A percentile compares a stretch with the other conserved stretches of the same genome.
These are phyloP conservation scores for Idaea biselata DNA, from an alignment of 2,888 invertebrate genomes.

Conservation along the genomic window DNA sequence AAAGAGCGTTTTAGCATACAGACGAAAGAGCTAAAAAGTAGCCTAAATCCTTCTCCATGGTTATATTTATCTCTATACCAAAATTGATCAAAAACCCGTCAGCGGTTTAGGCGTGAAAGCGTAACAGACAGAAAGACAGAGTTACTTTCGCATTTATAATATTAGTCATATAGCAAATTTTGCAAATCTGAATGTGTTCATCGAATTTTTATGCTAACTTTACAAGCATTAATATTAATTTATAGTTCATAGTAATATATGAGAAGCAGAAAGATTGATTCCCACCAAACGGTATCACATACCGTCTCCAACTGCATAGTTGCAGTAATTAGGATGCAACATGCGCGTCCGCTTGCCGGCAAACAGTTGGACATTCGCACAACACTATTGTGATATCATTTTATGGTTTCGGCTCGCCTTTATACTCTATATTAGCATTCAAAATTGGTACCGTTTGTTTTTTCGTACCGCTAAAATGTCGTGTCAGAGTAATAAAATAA, in stretches of 20 bases:
- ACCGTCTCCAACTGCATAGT: constrained; percentile 52
- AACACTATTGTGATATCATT: constrained; percentile 75
- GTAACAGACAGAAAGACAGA: no score
- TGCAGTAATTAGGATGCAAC: constrained; percentile 72
- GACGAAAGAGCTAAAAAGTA: no score
- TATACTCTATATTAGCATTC: constrained; percentile 75
- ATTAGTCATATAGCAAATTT: no score
- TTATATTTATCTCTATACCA: no score
- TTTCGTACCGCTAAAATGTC: constrained; percentile 74
- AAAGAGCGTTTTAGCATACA: no score
- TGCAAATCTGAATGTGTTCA: no score
- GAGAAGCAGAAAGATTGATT: constrained; percentile 36
- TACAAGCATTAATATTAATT: background rate
- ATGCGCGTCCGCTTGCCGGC: constrained; percentile 59
- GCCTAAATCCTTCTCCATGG: no score
- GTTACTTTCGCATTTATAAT: no score
- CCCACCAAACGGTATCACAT: constrained; percentile 55
- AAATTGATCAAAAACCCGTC: no score
- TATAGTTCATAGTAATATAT: background rate
- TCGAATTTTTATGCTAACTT: no score
- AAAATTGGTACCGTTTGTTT: constrained; percentile 71
- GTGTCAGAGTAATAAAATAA: constrained; percentile 68
- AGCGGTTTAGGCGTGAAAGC: no score
- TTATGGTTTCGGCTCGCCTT: constrained; percentile 76
- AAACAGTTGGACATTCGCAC: constrained; percentile 75